Percentiles rank a stretch among this genome's conserved stretches.
These are phyloP conservation scores for Echinarachnius parma DNA, from an alignment of 53 echinoderm and acorn worm genomes.

Conservation along the genomic window DNA sequence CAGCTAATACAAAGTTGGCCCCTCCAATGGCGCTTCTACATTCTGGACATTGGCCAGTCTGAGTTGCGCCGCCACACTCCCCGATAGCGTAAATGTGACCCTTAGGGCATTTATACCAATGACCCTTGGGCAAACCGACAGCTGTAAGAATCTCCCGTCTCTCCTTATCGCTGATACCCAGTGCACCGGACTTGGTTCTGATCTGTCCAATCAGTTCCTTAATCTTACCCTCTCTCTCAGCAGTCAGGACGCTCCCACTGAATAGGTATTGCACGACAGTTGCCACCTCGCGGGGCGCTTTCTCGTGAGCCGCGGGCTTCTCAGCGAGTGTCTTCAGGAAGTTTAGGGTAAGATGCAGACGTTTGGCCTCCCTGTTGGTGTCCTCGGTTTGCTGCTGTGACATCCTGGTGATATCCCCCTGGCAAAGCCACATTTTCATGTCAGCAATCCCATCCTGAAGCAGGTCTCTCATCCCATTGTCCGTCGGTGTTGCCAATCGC, in stretches of 20 bases:
- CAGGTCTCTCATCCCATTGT: too few species aligned
- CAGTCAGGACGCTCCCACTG: neutral
- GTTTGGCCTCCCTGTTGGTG: constrained; percentile 10
- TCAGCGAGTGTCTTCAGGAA: neutral
- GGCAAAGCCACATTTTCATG: constrained; percentile 22
- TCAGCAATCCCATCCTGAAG: neutral
- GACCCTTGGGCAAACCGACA: constrained; percentile 55
- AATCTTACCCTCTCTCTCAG: neutral
- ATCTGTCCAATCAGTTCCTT: constrained; percentile 16
- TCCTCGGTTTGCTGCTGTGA: constrained; percentile 24
- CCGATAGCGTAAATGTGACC: constrained; percentile 82
- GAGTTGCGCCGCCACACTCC: constrained; percentile 79
- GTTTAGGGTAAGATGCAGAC: neutral
- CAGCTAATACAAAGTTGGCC: constrained; percentile 39
- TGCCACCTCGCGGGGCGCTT: neutral
- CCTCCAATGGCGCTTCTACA: constrained; percentile 69
- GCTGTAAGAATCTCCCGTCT: constrained; percentile 66
- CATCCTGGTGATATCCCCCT: constrained; percentile 14
- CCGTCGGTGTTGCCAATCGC: too few species aligned
- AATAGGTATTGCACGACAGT: neutral
- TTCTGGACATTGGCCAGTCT: constrained; percentile 57
- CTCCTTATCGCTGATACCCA: constrained; percentile 58
- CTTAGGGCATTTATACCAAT: constrained; percentile 82
- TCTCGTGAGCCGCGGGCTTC: constrained; percentile 11
- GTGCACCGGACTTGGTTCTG: constrained; percentile 2